Evolutionary conservation across 2,113 vertebrate genomes (phyloP), one percentile per base, ranked within the genome.

Genomic region (Fulica atra): DNA sequence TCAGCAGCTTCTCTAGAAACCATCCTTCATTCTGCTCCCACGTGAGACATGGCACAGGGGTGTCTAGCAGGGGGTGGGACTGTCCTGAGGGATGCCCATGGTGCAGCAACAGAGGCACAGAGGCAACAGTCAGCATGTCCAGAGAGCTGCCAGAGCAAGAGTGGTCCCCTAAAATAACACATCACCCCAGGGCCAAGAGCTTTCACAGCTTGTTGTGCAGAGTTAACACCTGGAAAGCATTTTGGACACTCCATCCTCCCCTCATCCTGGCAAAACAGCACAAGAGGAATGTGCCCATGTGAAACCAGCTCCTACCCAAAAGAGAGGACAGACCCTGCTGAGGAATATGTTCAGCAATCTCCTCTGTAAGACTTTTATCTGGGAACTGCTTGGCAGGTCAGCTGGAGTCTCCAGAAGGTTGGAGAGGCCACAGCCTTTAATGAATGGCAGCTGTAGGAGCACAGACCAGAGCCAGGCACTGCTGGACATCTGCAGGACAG

Each of bases 271-370:
- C 23, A 24, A 80, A 92, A 42, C 2, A 79, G 15, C n/a, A 35
- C 0, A 1, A 35, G 36, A 60, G 48, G 33, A 44, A 78, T 0
- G 0, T 42, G 16, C 24, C 40, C 4, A 1, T 6, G 10, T 35
- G 73, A 69, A 48, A 11, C 4, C 28, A 76, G 26, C 3, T 44
- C 5, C 21, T 7, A 6, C 15, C 26, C 16, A 25, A 31, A 51
- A 7, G 61, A 89, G 56, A 53, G 65, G 46, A 36, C 33, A 81
- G 61, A 26, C 15, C 20, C 36, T 44, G 57, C 35, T 65, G 42
- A 44, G 64, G 31, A 38, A 81, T 19, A 3, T 9, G 21, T 10
- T 65, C 65, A 63, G 11, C 9, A 23, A 9, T 13, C 29, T 23
- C 40, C 21, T 74, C 33, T 6, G 0, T 16, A 16, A 14, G 7